A percentile compares a stretch with the other conserved stretches of the same genome.
These are phyloP conservation scores for Platycercus adscitus DNA, from an alignment of 2,113 vertebrate genomes.

Conservation along the genomic window DNA sequence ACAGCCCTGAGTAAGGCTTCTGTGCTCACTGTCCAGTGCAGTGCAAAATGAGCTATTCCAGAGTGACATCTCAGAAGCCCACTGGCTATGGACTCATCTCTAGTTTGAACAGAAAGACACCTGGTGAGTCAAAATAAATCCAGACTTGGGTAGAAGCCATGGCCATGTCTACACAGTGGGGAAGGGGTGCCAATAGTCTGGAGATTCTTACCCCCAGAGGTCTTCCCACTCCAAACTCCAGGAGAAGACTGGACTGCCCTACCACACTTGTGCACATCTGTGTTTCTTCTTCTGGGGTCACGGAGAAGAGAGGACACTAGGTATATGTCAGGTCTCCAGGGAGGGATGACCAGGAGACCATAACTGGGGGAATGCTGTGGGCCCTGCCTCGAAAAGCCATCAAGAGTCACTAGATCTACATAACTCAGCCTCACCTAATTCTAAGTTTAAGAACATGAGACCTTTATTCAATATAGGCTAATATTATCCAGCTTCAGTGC, in stretches of 20 bases:
- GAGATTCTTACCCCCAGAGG: not conserved
- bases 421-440: not conserved
- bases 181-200: not conserved
- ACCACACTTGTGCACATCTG: not conserved
- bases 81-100: not conserved
- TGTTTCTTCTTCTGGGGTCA: not conserved
- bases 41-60: not conserved
- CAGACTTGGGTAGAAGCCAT: not conserved
- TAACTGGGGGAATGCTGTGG: not conserved
- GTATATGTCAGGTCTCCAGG: not conserved
- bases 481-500: not conserved
- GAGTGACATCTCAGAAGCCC: not conserved
- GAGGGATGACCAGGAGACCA: not conserved
- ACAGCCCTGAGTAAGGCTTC: not conserved
- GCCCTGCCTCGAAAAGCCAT: not conserved
- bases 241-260: not conserved
- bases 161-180: fast-evolving
- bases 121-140: not conserved
- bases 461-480: not conserved
- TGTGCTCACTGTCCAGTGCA: not conserved
- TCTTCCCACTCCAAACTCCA: not conserved
- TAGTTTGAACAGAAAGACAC: not conserved
- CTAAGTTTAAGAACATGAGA: not conserved
- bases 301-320: not conserved
- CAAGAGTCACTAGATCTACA: not conserved